phyloP scores from a whole-genome alignment of 2,888 invertebrate genomes.

The Omphaloscelis lunosa region DNA sequence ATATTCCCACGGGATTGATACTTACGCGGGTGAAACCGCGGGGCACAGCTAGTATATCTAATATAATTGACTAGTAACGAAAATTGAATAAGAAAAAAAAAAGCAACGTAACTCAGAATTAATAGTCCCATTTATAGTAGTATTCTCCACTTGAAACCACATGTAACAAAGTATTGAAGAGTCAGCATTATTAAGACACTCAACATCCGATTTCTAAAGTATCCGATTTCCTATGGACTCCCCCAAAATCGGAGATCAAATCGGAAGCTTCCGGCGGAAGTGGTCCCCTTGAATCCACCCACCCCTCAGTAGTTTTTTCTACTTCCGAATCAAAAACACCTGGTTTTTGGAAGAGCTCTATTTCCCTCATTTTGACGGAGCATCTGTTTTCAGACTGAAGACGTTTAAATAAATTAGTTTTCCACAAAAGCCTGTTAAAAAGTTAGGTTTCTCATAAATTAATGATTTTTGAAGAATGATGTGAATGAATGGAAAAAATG shows the following conservation, averaged over 20 bases:
- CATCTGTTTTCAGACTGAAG: slow-evolving; percentile 30
- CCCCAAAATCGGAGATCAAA: slow-evolving; percentile 60
- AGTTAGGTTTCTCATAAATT: background rate
- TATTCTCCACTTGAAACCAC: slow-evolving; percentile 7
- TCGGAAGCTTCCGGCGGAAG: slow-evolving; percentile 64
- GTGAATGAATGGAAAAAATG: no score
- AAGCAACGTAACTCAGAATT: background rate
- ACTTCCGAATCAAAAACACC: slow-evolving; percentile 62
- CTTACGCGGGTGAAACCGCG: no score
- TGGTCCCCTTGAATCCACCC: slow-evolving; percentile 42
- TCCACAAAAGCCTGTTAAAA: background rate
- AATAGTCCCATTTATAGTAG: background rate
- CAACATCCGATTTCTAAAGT: slow-evolving; percentile 52
- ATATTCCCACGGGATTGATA: no score
- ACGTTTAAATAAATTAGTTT: background rate
- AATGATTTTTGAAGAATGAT: no score
- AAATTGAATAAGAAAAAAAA: background rate
- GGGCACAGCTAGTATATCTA: no score
- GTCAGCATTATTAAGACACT: background rate
- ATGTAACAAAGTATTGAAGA: background rate
- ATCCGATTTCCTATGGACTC: slow-evolving; percentile 45
- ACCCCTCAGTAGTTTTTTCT: slow-evolving; percentile 45
- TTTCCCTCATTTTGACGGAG: slow-evolving; percentile 6
- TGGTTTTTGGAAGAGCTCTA: slow-evolving; percentile 42
- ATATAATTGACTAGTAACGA: background rate